Evolutionary conservation across 2,797 vertebrate species (phyloP).

Genomic region (Siniperca obscura): DNA sequence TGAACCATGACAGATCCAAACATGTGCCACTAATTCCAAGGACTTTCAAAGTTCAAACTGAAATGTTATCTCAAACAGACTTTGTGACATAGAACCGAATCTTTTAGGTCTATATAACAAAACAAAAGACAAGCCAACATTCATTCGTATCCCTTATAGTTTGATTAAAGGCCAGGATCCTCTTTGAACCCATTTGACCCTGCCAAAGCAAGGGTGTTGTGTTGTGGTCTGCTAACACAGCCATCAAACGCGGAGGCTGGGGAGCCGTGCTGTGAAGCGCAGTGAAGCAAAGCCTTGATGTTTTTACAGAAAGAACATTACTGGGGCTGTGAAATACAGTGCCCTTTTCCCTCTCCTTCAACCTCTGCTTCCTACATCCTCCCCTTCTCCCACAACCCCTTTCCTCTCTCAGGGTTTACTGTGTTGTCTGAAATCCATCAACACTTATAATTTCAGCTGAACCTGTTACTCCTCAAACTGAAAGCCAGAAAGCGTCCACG

Average conservation of each 20-base stretch:
- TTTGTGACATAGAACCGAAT: neutral
- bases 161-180: slow-evolving; percentile 38
- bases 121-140: neutral
- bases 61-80: neutral
- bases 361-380: slow-evolving; percentile 26
- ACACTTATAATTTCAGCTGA: slow-evolving; percentile 16
- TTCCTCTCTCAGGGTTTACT: neutral
- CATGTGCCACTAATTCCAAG: neutral
- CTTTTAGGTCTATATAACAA: neutral
- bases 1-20: neutral
- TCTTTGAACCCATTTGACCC: slow-evolving; percentile 50
- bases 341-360: slow-evolving; percentile 52
- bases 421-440: slow-evolving; percentile 10
- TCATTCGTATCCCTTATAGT: neutral
- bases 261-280: slow-evolving; percentile 63
- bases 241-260: slow-evolving; percentile 59
- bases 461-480: slow-evolving; percentile 1
- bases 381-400: neutral
- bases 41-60: neutral
- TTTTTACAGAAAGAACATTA: slow-evolving; percentile 70
- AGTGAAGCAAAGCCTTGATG: slow-evolving; percentile 68
- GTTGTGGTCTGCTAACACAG: slow-evolving; percentile 56
- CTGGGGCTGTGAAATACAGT: slow-evolving; percentile 58
- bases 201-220: slow-evolving; percentile 27
- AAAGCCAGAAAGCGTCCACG: neutral